These are phyloP conservation scores for Porites australiensis DNA, from an alignment of 64 coral and sea anemone genomes.

Conservation along the genomic window DNA sequence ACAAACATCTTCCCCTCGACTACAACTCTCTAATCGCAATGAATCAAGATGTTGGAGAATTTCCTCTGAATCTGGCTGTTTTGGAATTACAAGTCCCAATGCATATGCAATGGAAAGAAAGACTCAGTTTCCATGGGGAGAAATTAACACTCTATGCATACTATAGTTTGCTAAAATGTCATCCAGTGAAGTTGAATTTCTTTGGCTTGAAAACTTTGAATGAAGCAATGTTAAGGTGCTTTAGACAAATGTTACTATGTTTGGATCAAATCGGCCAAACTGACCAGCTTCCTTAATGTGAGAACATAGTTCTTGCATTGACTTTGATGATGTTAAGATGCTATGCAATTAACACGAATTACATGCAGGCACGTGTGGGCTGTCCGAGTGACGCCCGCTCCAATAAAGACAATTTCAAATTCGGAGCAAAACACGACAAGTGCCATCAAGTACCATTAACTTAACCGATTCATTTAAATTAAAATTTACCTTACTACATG, in stretches of 20 bases:
- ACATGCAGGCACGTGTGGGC: too few species aligned
- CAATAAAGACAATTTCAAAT: too few species aligned
- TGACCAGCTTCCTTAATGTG: slow-evolving; percentile 37
- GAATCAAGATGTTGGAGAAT: slow-evolving; percentile 18
- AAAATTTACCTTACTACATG: too few species aligned
- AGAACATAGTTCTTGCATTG: slow-evolving; percentile 53
- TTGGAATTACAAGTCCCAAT: slow-evolving; percentile 17
- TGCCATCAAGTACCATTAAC: too few species aligned
- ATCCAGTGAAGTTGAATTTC: slow-evolving; percentile 5
- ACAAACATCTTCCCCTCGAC: not conserved
- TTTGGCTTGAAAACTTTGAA: slow-evolving; percentile 24
- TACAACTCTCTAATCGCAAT: slow-evolving; percentile 1
- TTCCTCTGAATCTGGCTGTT: not conserved
- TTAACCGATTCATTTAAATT: too few species aligned
- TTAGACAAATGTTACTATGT: slow-evolving; percentile 57
- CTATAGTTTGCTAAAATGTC: slow-evolving; percentile 25
- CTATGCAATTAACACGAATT: too few species aligned
- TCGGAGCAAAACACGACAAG: too few species aligned
- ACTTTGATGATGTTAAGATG: slow-evolving; percentile 35
- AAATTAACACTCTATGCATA: slow-evolving; percentile 13
- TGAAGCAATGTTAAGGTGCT: slow-evolving; percentile 41
- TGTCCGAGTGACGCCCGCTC: too few species aligned
- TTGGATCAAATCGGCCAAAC: slow-evolving; percentile 38
- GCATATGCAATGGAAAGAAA: slow-evolving; percentile 25
- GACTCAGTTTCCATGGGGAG: slow-evolving; percentile 32